These are phyloP conservation scores for Phymatocera aterrima DNA, from an alignment of 2,888 invertebrate genomes.

Conservation along the genomic window DNA sequence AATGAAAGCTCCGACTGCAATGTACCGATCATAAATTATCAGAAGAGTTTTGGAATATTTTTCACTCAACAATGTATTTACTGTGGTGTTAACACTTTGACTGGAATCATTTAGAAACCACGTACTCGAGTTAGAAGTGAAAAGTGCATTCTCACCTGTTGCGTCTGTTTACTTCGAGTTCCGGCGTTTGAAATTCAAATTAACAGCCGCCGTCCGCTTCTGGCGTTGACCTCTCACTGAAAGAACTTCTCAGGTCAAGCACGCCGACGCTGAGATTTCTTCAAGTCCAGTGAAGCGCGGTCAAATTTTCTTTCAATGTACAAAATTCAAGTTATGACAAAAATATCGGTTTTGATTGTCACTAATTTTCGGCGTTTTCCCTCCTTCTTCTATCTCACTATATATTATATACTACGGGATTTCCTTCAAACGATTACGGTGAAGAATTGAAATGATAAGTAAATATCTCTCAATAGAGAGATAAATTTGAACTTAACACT, in stretches of 20 bases:
- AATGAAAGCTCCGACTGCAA: no score
- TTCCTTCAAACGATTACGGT: background rate
- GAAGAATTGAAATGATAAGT: background rate
- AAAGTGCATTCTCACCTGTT: slow-evolving; percentile 37
- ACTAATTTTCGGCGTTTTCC: background rate
- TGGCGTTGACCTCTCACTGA: background rate
- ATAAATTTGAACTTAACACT: background rate
- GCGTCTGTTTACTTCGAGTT: background rate
- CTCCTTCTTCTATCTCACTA: background rate
- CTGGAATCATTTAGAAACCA: background rate
- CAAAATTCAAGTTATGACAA: background rate
- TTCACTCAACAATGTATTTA: background rate
- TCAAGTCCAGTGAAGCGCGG: background rate
- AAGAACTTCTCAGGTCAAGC: slow-evolving; percentile 2
- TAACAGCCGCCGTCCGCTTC: background rate
- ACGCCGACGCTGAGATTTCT: background rate
- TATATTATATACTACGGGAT: background rate
- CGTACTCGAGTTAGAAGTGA: background rate
- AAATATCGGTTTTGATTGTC: background rate
- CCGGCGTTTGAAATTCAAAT: slow-evolving; percentile 25
- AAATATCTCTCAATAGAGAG: background rate
- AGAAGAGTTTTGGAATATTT: background rate
- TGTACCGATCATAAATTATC: background rate
- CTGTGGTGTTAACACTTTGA: background rate
- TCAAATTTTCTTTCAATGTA: background rate